These are phyloP conservation scores for Drosophila nebulosa DNA, from an alignment of 1,140 invertebrate genomes.

Conservation along the genomic window DNA sequence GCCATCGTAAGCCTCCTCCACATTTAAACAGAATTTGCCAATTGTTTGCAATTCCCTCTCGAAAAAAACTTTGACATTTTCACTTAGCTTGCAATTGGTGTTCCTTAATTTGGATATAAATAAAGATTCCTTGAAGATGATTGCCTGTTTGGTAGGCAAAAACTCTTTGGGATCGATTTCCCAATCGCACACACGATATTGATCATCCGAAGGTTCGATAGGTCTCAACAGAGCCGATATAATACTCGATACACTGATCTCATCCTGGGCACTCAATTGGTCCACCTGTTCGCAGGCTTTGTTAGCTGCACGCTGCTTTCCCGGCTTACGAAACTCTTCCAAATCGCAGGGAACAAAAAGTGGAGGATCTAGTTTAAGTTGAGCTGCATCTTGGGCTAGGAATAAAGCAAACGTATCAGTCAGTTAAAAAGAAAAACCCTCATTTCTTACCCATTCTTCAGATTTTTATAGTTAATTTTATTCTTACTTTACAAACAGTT, in stretches of 20 bases:
- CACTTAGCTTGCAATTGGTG: conserved; percentile 61
- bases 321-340: conserved; percentile 26
- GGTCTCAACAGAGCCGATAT: conserved; percentile 53
- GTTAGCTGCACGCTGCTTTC: conserved; percentile 1
- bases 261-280: conserved; percentile 59
- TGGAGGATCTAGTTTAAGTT: conserved; percentile 40
- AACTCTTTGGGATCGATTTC: conserved; percentile 59
- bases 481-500: background rate
- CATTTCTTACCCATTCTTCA: conserved; percentile 33
- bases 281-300: conserved; percentile 48
- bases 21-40: conserved; percentile 61
- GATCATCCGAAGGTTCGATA: conserved; percentile 52
- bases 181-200: conserved; percentile 51
- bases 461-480: conserved; percentile 5
- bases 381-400: no score
- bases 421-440: no score
- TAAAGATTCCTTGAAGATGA: conserved; percentile 62
- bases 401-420: no score
- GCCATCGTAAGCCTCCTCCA: conserved; percentile 67
- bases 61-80: conserved; percentile 62
- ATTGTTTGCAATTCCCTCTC: conserved; percentile 67
- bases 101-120: conserved; percentile 61
- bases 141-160: conserved; percentile 50
- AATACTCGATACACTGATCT: conserved; percentile 74
- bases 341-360: conserved; percentile 52